Evolutionary conservation across 2,113 vertebrate species (phyloP), one percentile per base, ranked within the genome.

Genomic region (Chloropsis cyanopogon): DNA sequence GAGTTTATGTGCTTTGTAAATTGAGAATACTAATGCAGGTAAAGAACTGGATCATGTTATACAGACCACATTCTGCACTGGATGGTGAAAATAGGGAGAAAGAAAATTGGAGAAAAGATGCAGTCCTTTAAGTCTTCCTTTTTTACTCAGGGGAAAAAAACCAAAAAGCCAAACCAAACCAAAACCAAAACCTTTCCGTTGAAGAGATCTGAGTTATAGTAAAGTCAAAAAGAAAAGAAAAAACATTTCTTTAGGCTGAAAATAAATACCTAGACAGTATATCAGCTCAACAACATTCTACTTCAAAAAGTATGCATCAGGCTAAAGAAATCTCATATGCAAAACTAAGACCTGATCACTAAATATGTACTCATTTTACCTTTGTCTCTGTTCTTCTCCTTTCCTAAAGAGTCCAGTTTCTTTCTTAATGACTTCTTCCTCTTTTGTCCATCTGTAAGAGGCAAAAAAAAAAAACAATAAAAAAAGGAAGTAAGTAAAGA

Each of bases 301-400:
- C 35, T 71, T 39, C 18, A 68, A n/a, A 71, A 82, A 80, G 10
- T 33, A 59, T 4, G 11, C 12, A 73, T 63, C 69, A 94, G 41
- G 56, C 19, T 65, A 33, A 85, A 81, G 19, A 81, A 77, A 81
- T 21, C 6, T 68, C 39, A 35, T 37, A 84, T 29, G 37, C 69
- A 89, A 94, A 93, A 88, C 14, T 37, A 68, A 84, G 46, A 75
- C 7, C 15, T 4, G 1, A 57, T 22, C 28, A 47, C 49, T 71
- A 78, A 85, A 61, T 20, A 59, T 14, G 8, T 49, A 72, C 5
- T 71, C 0, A 25, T 82, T 85, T 98, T 98, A 99, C 99, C 99
- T 99, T 98, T 99, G 92, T 99, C 99, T 98, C 98, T 99, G 97
- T 98, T 99, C 97, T 99, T 99, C 97, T 99, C 99, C 95, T 99